These are phyloP conservation scores for Fistularia commersonii DNA, from an alignment of 2,797 vertebrate genomes.

Conservation along the genomic window DNA sequence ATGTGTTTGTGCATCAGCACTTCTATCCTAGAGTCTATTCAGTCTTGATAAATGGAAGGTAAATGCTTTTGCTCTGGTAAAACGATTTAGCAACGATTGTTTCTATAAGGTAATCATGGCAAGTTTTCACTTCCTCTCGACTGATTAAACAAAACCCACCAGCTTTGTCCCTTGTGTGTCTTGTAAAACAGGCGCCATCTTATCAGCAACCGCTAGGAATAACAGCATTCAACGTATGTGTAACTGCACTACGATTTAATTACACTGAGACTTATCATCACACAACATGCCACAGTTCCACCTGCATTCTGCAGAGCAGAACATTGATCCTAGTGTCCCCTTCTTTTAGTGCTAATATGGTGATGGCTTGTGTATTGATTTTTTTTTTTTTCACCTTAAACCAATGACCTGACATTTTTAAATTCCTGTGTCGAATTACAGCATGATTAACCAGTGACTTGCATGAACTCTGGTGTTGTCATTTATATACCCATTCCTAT, in stretches of 20 bases:
- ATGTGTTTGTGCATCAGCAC: constrained; percentile 8
- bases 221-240: constrained; percentile 37
- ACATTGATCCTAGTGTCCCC: constrained; percentile 24
- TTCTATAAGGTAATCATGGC: constrained; percentile 30
- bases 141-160: constrained; percentile 25
- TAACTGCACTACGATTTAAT: constrained; percentile 41
- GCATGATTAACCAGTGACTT: constrained; percentile 18
- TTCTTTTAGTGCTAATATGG: no score
- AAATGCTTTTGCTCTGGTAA: constrained; percentile 3
- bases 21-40: constrained; percentile 10
- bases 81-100: constrained; percentile 16
- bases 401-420: no score
- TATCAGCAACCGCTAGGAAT: constrained; percentile 49
- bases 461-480: constrained; percentile 21
- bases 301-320: constrained; percentile 35
- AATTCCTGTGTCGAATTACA: constrained; percentile 21
- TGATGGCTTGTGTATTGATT: no score
- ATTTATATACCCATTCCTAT: constrained; percentile 14
- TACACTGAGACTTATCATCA: constrained; percentile 48
- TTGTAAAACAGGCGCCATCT: constrained; percentile 34
- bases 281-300: constrained; percentile 34
- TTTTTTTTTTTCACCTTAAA: no score
- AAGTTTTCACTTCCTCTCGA: constrained; percentile 25
- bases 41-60: constrained; percentile 13
- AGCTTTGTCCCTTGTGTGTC: constrained; percentile 32